Conservation (phyloP, 2,797 vertebrate species). For the Myotis pilosus region DNA sequence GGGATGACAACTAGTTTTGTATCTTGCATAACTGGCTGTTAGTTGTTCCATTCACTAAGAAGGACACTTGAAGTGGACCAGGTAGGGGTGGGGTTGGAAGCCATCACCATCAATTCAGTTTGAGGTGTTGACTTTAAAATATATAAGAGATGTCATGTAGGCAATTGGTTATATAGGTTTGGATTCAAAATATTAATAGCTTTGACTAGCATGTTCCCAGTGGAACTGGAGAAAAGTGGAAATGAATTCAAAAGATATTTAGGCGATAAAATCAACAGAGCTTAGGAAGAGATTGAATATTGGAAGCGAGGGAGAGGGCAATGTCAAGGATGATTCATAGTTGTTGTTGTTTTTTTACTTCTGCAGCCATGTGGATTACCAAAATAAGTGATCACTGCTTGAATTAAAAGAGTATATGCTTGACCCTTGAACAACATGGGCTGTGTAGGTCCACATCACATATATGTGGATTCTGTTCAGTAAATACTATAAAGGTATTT, state of each 20-base stretch:
- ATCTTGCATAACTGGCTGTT: not conserved
- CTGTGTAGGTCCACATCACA: not conserved
- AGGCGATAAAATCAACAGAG: not conserved
- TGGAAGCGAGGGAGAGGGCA: not conserved
- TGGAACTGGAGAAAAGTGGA: not conserved
- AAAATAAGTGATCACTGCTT: not conserved
- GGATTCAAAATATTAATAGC: not conserved
- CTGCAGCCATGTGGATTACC: not conserved
- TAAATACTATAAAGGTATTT: not conserved
- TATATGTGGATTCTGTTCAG: not conserved
- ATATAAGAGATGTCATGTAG: not conserved
- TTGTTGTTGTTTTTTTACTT: not conserved
- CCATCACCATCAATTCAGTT: not conserved
- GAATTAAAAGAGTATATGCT: not conserved
- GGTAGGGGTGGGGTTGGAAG: not conserved
- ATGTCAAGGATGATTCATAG: not conserved
- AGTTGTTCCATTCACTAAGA: not conserved
- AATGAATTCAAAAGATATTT: not conserved
- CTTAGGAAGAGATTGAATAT: conserved; percentile 12
- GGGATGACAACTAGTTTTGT: not conserved
- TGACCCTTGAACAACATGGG: not conserved
- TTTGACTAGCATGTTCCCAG: not conserved
- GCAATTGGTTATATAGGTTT: not conserved
- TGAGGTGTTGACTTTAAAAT: not conserved
- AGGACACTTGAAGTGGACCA: not conserved